Base-by-base conservation (phyloP, 1,140 invertebrate species). In the Calephelis virginiensis region DNA sequence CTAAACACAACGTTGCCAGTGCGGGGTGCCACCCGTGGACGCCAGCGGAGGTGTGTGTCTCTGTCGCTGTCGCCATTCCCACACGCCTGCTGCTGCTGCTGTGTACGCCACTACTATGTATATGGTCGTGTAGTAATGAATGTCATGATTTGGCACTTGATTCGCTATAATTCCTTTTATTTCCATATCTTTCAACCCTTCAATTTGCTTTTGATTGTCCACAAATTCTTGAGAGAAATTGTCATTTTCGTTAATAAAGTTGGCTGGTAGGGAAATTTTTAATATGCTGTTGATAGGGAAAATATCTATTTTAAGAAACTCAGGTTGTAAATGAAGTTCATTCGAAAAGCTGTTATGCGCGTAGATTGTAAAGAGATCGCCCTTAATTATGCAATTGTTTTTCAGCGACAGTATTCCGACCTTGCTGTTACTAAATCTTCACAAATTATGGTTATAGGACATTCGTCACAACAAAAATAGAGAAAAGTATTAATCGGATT, bases 371-470 rank as follows among this genome's bases (percentile, higher is more conserved):
- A 60, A 62, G 47, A 12, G 13, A 0, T 66, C 64, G 38, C 53
- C 53, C 40, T 67, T 70, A 43, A 70, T 45, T 17, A 70, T 53
- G 46, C 62, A 67, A 8, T 37, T 62, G 14, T 53, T 47, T 6
- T 13, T n/a, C 8, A 67, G 50, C 9, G 49, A 45, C 12, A 70
- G 47, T 5, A 70, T 17, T 10, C 64, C 64, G n/a, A 38, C 53
- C 11, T 63, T 63, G 28, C 46, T 38, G 65, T 46, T 37, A 67
- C 50, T 48, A 48, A 49, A 61, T 71, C 17, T 14, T 64, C 45
- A 38, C 61, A 67, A 40, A 64, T 53, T 28, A 64, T 13, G 2
- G 28, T 49, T 14, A 64, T 7, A 13, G 10, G 13, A n/a, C 63
- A 64, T 11, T 37, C 1, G 53, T 38, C 53, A 11, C 28, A 59